phyloP scores from a whole-genome alignment of 2,888 invertebrate species.

The Hipparchia sbordonii region DNA sequence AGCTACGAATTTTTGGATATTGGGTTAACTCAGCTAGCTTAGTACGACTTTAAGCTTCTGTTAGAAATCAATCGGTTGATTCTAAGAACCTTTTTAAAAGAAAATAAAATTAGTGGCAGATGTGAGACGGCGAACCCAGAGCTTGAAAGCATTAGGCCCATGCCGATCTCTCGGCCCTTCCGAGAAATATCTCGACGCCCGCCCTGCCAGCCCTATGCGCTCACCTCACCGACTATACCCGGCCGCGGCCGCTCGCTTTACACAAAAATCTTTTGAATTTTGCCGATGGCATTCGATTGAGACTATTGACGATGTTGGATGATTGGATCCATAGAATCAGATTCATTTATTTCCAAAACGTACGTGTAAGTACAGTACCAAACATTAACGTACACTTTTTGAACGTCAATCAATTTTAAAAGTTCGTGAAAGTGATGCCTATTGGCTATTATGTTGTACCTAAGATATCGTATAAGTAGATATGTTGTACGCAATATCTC shows the following conservation, averaged over 20 bases:
- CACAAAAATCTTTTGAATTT: slow-evolving; percentile 68
- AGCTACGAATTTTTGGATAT: neutral
- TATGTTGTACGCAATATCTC: too few relatives aligned
- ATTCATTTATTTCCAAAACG: too few relatives aligned
- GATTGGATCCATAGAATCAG: neutral
- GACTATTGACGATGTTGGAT: slow-evolving; percentile 54
- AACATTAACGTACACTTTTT: too few relatives aligned
- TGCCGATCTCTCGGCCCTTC: slow-evolving; percentile 69
- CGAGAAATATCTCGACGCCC: slow-evolving; percentile 69
- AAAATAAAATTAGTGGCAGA: slow-evolving; percentile 69
- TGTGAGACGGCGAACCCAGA: slow-evolving; percentile 64
- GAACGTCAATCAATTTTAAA: too few relatives aligned
- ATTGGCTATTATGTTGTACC: too few relatives aligned
- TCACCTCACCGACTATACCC: slow-evolving; percentile 29
- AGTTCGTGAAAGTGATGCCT: too few relatives aligned
- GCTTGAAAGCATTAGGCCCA: slow-evolving; percentile 59
- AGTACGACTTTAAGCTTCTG: slow-evolving; percentile 31
- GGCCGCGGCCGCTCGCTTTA: slow-evolving; percentile 48
- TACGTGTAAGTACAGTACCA: too few relatives aligned
- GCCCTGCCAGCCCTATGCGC: slow-evolving; percentile 43
- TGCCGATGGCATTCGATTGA: slow-evolving; percentile 64
- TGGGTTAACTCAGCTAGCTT: neutral
- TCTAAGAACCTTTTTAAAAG: slow-evolving; percentile 43
- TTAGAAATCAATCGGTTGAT: slow-evolving; percentile 41
- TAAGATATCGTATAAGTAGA: too few relatives aligned